Evolutionary conservation across 2,888 invertebrate species (phyloP).

Genomic region (Hipparchia sbordonii): DNA sequence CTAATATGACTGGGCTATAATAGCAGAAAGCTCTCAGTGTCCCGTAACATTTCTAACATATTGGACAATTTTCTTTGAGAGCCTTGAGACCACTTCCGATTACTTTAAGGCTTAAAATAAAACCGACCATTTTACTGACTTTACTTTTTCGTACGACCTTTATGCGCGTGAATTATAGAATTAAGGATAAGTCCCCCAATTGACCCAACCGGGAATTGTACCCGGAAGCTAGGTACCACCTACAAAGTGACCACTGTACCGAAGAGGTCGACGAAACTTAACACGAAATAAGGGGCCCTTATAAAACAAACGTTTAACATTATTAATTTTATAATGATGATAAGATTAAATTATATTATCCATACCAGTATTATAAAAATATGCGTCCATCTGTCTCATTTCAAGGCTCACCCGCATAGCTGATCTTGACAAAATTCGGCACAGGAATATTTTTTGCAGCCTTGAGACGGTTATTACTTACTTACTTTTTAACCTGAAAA

Average conservation of each 20-base stretch:
- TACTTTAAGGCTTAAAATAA: conserved; percentile 23
- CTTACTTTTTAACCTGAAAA: no score
- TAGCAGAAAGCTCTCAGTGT: conserved; percentile 55
- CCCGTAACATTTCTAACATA: conserved; percentile 49
- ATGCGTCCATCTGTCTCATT: no score
- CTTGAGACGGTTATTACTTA: no score
- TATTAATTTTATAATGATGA: no score
- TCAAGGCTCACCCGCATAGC: no score
- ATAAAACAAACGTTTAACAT: no score
- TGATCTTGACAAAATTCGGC: no score
- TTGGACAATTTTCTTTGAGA: conserved; percentile 43
- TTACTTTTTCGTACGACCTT: background rate
- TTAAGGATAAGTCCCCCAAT: background rate
- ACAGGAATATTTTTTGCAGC: no score
- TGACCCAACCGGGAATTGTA: background rate
- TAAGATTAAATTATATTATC: background rate
- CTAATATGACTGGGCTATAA: no score
- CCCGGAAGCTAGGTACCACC: background rate
- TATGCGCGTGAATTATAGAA: background rate
- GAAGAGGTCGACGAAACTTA: background rate
- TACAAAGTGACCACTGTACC: background rate
- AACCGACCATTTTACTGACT: background rate
- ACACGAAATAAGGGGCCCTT: background rate
- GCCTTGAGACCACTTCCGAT: conserved; percentile 30
- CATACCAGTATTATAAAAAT: no score